These are phyloP conservation scores for Mastigias papua DNA, from an alignment of 30 jellyfish, hydroid and myxozoan species.

Conservation along the genomic window DNA sequence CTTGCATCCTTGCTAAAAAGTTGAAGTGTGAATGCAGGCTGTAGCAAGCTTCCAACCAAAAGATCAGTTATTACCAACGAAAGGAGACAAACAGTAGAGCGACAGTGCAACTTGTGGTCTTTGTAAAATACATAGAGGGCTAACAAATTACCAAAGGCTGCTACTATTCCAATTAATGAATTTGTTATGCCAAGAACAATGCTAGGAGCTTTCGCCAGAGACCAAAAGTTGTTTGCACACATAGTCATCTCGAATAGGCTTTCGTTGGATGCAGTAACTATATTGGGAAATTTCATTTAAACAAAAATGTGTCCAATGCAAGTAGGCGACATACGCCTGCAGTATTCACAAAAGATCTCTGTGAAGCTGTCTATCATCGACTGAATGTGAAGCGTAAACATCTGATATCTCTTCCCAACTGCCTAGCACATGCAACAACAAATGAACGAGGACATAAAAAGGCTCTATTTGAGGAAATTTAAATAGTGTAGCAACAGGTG, in stretches of 20 bases:
- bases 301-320: neutral
- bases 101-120: constrained; percentile 42
- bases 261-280: neutral
- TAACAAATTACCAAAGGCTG: constrained; percentile 30
- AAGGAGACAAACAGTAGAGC: constrained; percentile 56
- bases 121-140: constrained; percentile 41
- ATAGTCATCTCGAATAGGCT: constrained; percentile 15
- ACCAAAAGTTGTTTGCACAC: constrained; percentile 40
- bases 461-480: neutral
- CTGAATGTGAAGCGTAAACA: too few species aligned
- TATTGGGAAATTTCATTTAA: too few species aligned
- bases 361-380: too few species aligned
- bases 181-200: constrained; percentile 28
- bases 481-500: neutral
- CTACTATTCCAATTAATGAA: constrained; percentile 12
- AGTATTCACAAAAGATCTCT: too few species aligned
- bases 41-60: constrained; percentile 45
- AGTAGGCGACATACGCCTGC: neutral
- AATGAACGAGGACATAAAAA: too few species aligned
- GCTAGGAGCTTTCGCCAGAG: constrained; percentile 8
- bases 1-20: constrained; percentile 15
- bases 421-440: too few species aligned
- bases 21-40: constrained; percentile 62
- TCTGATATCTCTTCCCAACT: too few species aligned
- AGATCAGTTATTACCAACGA: constrained; percentile 72